Evolutionary conservation across 2,797 vertebrate genomes (phyloP).

Genomic region (Melanogrammus aeglefinus): DNA sequence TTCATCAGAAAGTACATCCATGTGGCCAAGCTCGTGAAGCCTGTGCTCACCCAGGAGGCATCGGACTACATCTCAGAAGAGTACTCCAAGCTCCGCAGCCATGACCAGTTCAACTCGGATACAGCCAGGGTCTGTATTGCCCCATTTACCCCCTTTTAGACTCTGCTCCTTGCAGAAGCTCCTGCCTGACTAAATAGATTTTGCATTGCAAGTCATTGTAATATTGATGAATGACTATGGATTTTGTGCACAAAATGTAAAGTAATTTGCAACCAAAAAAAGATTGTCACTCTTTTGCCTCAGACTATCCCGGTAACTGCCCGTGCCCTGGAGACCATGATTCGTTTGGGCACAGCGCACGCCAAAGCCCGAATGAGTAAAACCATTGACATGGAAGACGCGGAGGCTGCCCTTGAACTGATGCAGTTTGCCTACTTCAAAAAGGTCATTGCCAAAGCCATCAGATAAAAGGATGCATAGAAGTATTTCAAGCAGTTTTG

Average conservation of each 20-base stretch:
- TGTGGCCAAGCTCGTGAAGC: slow-evolving; percentile 60
- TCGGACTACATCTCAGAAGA: slow-evolving; percentile 61
- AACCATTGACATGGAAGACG: slow-evolving; percentile 78
- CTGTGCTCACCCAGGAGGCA: slow-evolving; percentile 57
- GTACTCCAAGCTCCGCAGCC: slow-evolving; percentile 60
- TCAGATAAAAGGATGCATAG: background rate
- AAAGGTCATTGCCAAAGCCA: slow-evolving; percentile 40
- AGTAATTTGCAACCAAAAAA: background rate
- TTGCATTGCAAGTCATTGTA: background rate
- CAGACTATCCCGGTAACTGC: slow-evolving; percentile 67
- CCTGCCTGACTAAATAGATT: background rate
- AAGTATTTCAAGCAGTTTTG: background rate
- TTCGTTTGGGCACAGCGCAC: slow-evolving; percentile 63
- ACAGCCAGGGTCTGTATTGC: slow-evolving; percentile 48
- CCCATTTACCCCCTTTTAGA: background rate
- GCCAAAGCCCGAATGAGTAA: slow-evolving; percentile 66
- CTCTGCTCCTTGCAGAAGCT: background rate
- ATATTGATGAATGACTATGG: background rate
- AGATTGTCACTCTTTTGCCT: background rate
- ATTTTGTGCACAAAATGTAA: background rate
- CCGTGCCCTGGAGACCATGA: slow-evolving; percentile 63
- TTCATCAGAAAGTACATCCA: slow-evolving; percentile 66
- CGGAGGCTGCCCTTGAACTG: slow-evolving; percentile 71
- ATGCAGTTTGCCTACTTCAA: slow-evolving; percentile 64
- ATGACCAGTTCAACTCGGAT: slow-evolving; percentile 58